phyloP scores from a whole-genome alignment of 2,797 vertebrate genomes.

The Diglossa cyanea region DNA sequence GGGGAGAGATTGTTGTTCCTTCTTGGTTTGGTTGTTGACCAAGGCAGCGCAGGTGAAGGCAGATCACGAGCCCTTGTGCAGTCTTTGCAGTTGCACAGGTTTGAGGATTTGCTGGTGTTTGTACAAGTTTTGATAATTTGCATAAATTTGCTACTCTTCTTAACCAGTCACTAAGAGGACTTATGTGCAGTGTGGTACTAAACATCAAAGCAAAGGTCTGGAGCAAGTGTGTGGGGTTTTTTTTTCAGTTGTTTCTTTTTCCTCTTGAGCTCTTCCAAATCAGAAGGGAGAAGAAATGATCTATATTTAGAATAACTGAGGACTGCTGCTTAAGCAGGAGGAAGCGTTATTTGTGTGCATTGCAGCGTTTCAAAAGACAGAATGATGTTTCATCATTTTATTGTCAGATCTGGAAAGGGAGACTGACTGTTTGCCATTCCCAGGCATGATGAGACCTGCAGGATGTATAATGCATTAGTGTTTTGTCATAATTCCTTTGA shows the following conservation, averaged over 20 bases:
- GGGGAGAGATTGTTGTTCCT: neutral
- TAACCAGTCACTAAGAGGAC: neutral
- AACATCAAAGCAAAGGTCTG: conserved; percentile 21
- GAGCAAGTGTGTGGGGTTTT: neutral
- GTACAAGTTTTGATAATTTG: conserved; percentile 4
- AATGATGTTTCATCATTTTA: conserved; percentile 70
- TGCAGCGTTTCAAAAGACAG: conserved; percentile 55
- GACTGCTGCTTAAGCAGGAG: conserved; percentile 36
- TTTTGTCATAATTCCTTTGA: conserved; percentile 75
- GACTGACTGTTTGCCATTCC: conserved; percentile 53
- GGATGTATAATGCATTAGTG: conserved; percentile 65
- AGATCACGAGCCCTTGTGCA: neutral
- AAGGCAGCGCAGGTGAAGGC: neutral
- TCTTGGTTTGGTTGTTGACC: neutral
- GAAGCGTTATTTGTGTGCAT: conserved; percentile 48
- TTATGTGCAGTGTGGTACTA: neutral
- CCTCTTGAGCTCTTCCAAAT: neutral
- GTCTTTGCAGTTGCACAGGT: neutral
- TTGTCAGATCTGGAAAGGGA: conserved; percentile 72
- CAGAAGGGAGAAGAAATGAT: neutral
- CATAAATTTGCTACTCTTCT: conserved; percentile 16
- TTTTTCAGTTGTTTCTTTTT: neutral
- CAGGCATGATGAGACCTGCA: conserved; percentile 74
- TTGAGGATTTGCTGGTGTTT: conserved; percentile 12
- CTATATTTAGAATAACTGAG: conserved; percentile 54